A percentile compares a stretch with the other conserved stretches of the same genome.
Conservation (phyloP, 2,797 vertebrate species). For the Sebastes oblongus region DNA sequence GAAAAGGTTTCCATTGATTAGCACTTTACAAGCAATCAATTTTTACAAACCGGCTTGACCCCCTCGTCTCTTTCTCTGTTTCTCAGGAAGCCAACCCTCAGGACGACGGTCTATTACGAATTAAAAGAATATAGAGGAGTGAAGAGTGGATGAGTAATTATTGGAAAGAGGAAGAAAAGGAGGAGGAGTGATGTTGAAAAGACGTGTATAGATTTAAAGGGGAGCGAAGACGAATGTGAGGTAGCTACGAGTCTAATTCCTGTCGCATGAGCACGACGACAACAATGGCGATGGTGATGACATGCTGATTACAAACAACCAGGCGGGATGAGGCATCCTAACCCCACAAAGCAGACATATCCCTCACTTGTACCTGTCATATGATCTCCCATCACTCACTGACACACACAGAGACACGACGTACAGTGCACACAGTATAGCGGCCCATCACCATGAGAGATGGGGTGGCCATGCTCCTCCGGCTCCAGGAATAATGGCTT, state of each 20-base stretch:
- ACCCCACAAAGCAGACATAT: constrained; percentile 88
- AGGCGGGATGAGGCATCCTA: constrained; percentile 89
- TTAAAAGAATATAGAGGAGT: constrained; percentile 64
- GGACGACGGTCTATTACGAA: constrained; percentile 66
- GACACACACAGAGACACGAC: constrained; percentile 14
- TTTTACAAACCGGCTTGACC: constrained; percentile 82
- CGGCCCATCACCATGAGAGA: constrained; percentile 89
- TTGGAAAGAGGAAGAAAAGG: constrained; percentile 77
- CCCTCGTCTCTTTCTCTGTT: constrained; percentile 33
- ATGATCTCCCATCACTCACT: constrained; percentile 80
- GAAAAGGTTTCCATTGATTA: constrained; percentile 84
- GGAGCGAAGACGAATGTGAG: constrained; percentile 13
- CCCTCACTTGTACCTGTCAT: constrained; percentile 92
- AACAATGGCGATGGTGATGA: constrained; percentile 10
- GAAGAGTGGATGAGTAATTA: constrained; percentile 70
- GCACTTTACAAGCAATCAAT: constrained; percentile 83
- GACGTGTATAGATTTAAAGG: constrained; percentile 28
- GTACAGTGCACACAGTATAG: constrained; percentile 32
- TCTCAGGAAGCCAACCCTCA: constrained; percentile 41
- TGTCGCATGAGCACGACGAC: neutral
- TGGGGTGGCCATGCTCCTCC: constrained; percentile 93
- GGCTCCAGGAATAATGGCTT: constrained; percentile 96
- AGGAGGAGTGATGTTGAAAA: constrained; percentile 60
- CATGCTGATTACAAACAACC: constrained; percentile 61
- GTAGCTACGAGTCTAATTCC: neutral